These are phyloP conservation scores for Dipodomys spectabilis DNA, from an alignment of 2,113 vertebrate species.

Conservation along the genomic window DNA sequence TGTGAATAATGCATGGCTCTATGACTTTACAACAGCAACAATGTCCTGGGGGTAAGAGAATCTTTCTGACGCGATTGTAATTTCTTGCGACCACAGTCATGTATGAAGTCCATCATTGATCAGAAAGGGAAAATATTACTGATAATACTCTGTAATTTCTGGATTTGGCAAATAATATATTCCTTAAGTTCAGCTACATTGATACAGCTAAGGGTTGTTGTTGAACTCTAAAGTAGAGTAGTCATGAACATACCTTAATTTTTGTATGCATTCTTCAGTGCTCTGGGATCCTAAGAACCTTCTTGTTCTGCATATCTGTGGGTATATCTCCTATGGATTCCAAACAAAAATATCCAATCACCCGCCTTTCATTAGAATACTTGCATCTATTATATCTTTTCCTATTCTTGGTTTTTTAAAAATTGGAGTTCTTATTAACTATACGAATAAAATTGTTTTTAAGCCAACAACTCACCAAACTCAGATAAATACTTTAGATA, in stretches of 20 bases:
- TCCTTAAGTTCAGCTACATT: background rate
- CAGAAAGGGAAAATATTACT: background rate
- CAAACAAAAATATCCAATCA: background rate
- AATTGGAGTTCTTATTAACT: background rate
- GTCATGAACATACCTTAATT: background rate
- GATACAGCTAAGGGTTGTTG: background rate
- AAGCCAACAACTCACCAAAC: background rate
- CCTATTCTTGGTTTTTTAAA: background rate
- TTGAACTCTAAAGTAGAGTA: background rate
- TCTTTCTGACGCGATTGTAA: no score
- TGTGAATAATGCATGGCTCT: background rate
- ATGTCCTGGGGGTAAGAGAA: background rate
- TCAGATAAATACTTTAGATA: background rate
- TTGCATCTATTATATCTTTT: background rate
- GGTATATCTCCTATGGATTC: background rate
- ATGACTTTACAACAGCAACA: background rate
- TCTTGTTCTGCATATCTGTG: background rate
- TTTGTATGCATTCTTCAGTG: background rate
- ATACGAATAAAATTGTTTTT: background rate
- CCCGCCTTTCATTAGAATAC: background rate
- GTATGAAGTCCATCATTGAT: background rate
- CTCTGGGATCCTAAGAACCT: background rate
- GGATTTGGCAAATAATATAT: conserved; percentile 1
- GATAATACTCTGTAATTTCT: background rate
- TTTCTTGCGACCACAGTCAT: background rate